Base-by-base conservation (phyloP, 1,140 invertebrate species). In the Phthorimaea operculella region DNA sequence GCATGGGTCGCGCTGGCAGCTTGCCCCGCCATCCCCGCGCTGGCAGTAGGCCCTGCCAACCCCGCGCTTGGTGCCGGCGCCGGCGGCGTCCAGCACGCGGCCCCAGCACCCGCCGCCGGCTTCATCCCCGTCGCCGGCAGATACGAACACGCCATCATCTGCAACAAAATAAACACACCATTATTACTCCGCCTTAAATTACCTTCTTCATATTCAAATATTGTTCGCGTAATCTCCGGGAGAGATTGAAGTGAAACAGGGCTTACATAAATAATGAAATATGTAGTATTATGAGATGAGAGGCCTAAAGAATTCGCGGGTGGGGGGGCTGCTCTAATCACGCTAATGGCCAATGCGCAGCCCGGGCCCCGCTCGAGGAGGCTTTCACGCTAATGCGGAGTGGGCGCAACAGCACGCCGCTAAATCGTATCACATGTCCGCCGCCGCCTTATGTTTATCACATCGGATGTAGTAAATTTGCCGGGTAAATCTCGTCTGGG, bases 211-310 rank as follows among this genome's bases (percentile, higher is more conserved):
- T 42, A n/a, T 36, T n/a, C n/a, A 59, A 70, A 74, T 68, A 78
- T 70, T 69, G 64, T 66, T 67, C 66, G 62, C 60, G 71, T 74
- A 79, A 81, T 83, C 70, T 79, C 72, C 63, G 64, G 74, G 72
- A 79, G 78, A 78, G 68, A 78, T 80, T 78, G 75, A 63, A 83
- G 77, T 77, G 72, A 74, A 78, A 81, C 75, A 76, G 71, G 66
- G 71, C 70, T 72, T 79, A 79, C 80, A 83, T 84, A 81, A 84
- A 84, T 84, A 83, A 84, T 84, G 78, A 81, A 82, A 80, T 80
- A 84, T 82, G 79, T 79, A 76, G 70, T 79, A 81, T 84, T 82
- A 82, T 79, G 79, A 80, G 78, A 82, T 78, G 77, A 74, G 74
- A 79, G 76, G 81, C 71, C 81, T 80, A 76, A 80, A 80, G 81